Evolutionary conservation across 2,797 vertebrate genomes (phyloP).

Genomic region (Alosa sapidissima): DNA sequence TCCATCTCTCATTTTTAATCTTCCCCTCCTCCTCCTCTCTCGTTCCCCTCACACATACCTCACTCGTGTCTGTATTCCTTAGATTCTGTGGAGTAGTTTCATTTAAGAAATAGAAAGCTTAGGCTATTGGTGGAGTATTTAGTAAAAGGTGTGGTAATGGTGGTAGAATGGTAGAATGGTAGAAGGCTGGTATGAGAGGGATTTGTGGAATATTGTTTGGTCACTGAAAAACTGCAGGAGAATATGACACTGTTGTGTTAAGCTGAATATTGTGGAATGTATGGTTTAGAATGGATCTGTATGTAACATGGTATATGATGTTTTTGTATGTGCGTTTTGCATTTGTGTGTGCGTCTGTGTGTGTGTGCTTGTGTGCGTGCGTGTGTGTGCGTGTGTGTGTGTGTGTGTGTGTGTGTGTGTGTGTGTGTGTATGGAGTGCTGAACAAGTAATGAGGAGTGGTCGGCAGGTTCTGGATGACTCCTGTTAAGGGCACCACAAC

Average conservation of each 20-base stretch:
- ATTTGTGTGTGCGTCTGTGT: background rate
- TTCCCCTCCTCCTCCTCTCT: background rate
- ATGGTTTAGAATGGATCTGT: background rate
- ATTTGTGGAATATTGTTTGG: background rate
- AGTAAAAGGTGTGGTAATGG: background rate
- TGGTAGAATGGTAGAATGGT: too few species aligned
- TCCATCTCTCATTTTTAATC: slow-evolving; percentile 40
- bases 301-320: background rate
- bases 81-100: background rate
- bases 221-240: background rate
- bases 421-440: slow-evolving; percentile 18
- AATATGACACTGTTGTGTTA: background rate
- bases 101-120: background rate
- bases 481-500: slow-evolving; percentile 70
- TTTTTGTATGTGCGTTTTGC: background rate
- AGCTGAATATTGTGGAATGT: background rate
- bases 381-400: slow-evolving; percentile 36
- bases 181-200: background rate
- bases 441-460: slow-evolving; percentile 47
- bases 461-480: slow-evolving; percentile 48
- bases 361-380: background rate
- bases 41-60: background rate
- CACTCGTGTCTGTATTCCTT: background rate
- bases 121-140: background rate
- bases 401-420: slow-evolving; percentile 15